A percentile compares a stretch with the other conserved stretches of the same genome.
phyloP scores from a whole-genome alignment of 2,888 invertebrate genomes.

The Dicyrtoma fusca region DNA sequence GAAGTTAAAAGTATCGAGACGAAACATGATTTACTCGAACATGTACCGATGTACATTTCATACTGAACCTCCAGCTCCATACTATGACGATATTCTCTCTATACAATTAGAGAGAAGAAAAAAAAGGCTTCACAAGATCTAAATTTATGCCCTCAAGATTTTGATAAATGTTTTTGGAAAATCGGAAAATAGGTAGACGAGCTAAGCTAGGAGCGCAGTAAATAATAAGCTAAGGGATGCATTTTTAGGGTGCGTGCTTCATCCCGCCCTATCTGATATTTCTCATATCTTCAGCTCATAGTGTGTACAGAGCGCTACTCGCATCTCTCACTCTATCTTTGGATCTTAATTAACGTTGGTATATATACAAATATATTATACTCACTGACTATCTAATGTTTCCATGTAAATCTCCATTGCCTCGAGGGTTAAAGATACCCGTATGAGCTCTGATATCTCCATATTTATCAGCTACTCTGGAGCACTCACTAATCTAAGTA shows the following conservation, averaged over 20 bases:
- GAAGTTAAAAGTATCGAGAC: too few species aligned
- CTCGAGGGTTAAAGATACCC: neutral
- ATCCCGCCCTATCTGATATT: slow-evolving; percentile 22
- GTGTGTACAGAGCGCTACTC: too few species aligned
- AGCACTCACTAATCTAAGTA: too few species aligned
- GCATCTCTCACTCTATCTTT: slow-evolving; percentile 6
- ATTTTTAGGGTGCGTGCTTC: slow-evolving; percentile 19
- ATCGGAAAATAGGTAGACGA: too few species aligned
- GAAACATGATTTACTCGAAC: slow-evolving; percentile 16
- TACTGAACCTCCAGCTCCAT: neutral
- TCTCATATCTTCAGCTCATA: slow-evolving; percentile 24
- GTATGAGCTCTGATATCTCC: neutral
- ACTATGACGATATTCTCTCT: neutral
- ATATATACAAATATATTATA: too few species aligned
- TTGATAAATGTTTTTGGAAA: slow-evolving; percentile 14
- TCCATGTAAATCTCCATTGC: slow-evolving; percentile 7
- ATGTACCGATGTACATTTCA: neutral
- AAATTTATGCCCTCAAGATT: slow-evolving; percentile 26
- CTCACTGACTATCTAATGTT: neutral
- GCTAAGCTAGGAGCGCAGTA: neutral
- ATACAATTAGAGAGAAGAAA: slow-evolving; percentile 12
- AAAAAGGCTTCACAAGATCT: neutral
- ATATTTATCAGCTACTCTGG: too few species aligned
- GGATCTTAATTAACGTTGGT: slow-evolving; percentile 29
- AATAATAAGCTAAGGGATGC: slow-evolving; percentile 4